These are phyloP conservation scores for Bubo bubo DNA, from an alignment of 2,113 vertebrate species.

Conservation along the genomic window DNA sequence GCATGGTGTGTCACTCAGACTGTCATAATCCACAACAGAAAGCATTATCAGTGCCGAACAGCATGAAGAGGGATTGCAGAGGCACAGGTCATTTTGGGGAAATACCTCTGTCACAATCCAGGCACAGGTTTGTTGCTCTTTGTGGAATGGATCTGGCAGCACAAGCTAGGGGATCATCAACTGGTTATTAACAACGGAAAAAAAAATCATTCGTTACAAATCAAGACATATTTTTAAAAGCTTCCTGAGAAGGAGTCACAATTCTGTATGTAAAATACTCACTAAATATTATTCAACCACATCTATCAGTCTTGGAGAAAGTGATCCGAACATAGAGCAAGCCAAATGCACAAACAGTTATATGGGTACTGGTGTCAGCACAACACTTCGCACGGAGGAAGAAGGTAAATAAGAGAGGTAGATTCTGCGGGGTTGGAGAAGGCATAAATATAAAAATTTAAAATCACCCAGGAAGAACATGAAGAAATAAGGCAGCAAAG, in stretches of 20 bases:
- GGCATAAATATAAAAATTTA: background rate
- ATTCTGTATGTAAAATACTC: background rate
- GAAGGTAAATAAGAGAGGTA: background rate
- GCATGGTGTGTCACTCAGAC: background rate
- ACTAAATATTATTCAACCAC: background rate
- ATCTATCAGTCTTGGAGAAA: background rate
- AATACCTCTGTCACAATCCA: background rate
- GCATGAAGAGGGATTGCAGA: background rate
- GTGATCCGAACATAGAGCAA: background rate
- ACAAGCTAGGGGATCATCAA: background rate
- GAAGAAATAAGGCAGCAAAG: background rate
- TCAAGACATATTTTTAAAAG: background rate
- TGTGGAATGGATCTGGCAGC: background rate
- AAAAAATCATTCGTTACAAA: background rate
- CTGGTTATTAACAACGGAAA: background rate
- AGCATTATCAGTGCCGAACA: background rate
- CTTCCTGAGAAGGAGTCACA: background rate
- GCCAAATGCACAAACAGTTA: background rate
- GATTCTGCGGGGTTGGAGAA: background rate
- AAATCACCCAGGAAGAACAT: background rate
- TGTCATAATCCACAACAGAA: background rate
- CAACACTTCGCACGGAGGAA: background rate
- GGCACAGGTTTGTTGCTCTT: background rate
- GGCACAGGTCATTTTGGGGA: background rate
- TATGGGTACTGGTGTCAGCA: background rate